These are phyloP conservation scores for Eupithecia exiguata DNA, from an alignment of 2,888 invertebrate species.

Conservation along the genomic window DNA sequence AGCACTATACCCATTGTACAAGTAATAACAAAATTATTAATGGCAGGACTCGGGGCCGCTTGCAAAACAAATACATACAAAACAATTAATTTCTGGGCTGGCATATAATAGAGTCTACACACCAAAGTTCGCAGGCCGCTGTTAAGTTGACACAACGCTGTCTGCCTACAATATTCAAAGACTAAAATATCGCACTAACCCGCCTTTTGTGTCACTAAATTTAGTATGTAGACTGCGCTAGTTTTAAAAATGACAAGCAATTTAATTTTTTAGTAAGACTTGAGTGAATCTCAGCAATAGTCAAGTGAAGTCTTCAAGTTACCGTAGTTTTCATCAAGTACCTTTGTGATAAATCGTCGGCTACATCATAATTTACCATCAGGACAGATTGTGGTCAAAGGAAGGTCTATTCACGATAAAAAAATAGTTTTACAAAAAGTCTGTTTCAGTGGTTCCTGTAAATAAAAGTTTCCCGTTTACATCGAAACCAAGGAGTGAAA, in stretches of 20 bases:
- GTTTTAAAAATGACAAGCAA: background rate
- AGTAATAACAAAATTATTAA: background rate
- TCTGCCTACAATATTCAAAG: background rate
- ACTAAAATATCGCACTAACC: background rate
- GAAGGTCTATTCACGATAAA: too few relatives aligned
- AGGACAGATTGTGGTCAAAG: too few relatives aligned
- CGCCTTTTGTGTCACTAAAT: background rate
- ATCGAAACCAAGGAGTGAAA: constrained; percentile 32
- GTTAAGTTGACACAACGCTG: background rate
- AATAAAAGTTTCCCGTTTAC: constrained; percentile 20
- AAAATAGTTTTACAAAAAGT: background rate
- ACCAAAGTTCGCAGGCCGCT: background rate
- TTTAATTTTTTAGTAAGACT: too few relatives aligned
- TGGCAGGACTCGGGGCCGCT: background rate
- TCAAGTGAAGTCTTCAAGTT: too few relatives aligned
- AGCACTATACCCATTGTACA: background rate
- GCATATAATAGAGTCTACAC: background rate
- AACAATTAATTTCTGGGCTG: background rate
- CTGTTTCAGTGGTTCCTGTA: background rate
- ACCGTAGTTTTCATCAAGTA: too few relatives aligned
- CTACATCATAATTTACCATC: too few relatives aligned
- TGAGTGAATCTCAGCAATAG: too few relatives aligned
- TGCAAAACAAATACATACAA: too few relatives aligned
- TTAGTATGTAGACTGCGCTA: background rate
- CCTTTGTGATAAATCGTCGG: too few relatives aligned